Percentiles rank a stretch among this genome's conserved stretches.
These are phyloP conservation scores for Dasypolia templi DNA, from an alignment of 2,888 invertebrate species.

Conservation along the genomic window DNA sequence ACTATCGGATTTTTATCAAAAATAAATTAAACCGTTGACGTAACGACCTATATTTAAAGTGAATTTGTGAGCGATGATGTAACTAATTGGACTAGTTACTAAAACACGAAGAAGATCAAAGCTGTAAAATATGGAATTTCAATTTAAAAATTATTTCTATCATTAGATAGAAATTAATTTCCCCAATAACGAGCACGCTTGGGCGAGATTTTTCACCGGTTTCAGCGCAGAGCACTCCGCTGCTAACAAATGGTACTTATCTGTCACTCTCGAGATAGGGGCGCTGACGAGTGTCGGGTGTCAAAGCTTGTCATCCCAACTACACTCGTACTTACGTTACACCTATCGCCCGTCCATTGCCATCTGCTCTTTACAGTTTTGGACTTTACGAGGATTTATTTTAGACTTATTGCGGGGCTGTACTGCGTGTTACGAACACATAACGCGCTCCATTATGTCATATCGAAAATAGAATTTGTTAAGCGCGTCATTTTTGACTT, in stretches of 20 bases:
- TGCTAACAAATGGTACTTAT: conserved; percentile 83
- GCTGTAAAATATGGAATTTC: conserved; percentile 20
- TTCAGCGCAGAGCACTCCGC: conserved; percentile 68
- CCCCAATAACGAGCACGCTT: conserved; percentile 59
- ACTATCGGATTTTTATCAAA: conserved; percentile 18
- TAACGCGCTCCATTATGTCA: conserved; percentile 71
- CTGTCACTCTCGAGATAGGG: conserved; percentile 81
- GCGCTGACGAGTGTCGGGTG: conserved; percentile 80
- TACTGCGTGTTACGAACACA: conserved; percentile 67
- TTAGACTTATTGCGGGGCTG: conserved; percentile 66
- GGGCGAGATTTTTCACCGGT: conserved; percentile 69
- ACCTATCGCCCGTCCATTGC: conserved; percentile 63
- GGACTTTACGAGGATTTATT: conserved; percentile 73
- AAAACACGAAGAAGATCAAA: conserved; percentile 44
- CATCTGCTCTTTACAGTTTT: conserved; percentile 67
- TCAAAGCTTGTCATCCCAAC: conserved; percentile 81
- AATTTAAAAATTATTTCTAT: too few species aligned
- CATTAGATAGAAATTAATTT: conserved; percentile 68
- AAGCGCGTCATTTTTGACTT: conserved; percentile 41
- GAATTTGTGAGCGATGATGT: conserved; percentile 10
- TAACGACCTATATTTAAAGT: conserved; percentile 19
- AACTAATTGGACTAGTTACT: conserved; percentile 31
- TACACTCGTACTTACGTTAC: conserved; percentile 66
- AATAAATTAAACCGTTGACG: conserved; percentile 23
- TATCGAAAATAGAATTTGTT: conserved; percentile 61